These are phyloP conservation scores for Papilio protenor DNA, from an alignment of 2,888 invertebrate species.

Conservation along the genomic window DNA sequence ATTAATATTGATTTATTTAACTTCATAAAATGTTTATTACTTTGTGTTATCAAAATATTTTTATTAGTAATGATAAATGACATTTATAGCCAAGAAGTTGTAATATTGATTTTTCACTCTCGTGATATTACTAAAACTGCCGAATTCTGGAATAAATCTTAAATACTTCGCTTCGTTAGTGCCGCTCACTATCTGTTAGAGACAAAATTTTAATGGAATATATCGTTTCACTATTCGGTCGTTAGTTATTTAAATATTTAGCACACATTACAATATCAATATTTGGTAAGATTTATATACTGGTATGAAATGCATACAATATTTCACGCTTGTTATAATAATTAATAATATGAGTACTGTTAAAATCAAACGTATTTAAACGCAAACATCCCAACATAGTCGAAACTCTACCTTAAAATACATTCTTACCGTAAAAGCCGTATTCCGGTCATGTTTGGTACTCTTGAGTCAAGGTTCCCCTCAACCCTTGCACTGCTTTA, in stretches of 20 bases:
- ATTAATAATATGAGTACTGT: neutral
- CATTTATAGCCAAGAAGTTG: neutral
- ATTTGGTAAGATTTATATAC: neutral
- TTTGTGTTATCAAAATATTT: neutral
- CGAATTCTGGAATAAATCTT: neutral
- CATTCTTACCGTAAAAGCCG: neutral
- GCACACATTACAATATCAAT: neutral
- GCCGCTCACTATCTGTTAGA: too few relatives aligned
- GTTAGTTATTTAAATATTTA: neutral
- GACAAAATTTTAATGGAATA: too few relatives aligned
- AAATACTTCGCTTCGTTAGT: neutral
- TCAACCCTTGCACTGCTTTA: slow-evolving; percentile 12
- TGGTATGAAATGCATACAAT: neutral
- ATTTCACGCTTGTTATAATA: neutral
- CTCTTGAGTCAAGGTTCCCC: slow-evolving; percentile 1
- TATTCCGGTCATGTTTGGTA: slow-evolving; percentile 8
- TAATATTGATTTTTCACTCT: too few relatives aligned
- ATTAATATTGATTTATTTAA: slow-evolving; percentile 21
- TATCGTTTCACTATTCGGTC: too few relatives aligned
- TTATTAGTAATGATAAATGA: neutral
- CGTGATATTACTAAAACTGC: neutral
- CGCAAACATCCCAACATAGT: neutral
- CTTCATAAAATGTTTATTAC: neutral
- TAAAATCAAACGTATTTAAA: neutral
- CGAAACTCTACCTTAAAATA: neutral